A percentile compares a stretch with the other conserved stretches of the same genome.
Evolutionary conservation across 2,797 vertebrate species (phyloP).

Genomic region (Propithecus deckenii): DNA sequence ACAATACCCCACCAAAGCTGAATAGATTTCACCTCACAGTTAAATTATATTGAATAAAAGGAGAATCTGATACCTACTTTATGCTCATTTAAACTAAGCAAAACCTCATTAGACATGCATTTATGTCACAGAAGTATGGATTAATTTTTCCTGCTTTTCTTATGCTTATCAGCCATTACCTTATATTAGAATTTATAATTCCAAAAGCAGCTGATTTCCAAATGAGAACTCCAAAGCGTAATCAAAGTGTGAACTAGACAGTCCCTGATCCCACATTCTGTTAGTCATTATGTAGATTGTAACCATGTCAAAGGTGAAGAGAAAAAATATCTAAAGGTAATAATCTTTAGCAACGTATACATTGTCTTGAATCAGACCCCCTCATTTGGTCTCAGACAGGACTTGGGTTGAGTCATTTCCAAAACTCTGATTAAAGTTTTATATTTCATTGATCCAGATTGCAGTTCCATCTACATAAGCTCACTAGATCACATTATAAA

Average conservation of each 20-base stretch:
- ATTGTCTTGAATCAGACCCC: background rate
- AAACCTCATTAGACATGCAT: background rate
- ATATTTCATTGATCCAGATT: background rate
- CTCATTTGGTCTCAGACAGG: background rate
- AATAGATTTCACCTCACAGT: background rate
- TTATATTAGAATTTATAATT: background rate
- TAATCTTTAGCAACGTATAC: background rate
- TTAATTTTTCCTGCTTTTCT: background rate
- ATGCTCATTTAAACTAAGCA: background rate
- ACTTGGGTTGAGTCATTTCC: background rate
- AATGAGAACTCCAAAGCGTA: background rate
- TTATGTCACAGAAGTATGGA: background rate
- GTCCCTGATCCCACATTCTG: background rate
- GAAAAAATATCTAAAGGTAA: background rate
- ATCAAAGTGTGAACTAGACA: fast-evolving
- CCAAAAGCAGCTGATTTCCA: background rate
- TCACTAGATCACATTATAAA: conserved; percentile 1
- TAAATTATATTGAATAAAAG: background rate
- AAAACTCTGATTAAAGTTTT: conserved; percentile 22
- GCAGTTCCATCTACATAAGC: background rate
- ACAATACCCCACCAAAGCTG: background rate
- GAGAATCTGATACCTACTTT: background rate
- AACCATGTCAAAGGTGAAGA: background rate
- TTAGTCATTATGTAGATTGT: background rate
- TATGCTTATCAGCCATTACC: background rate